Base-by-base conservation (phyloP, 2,797 vertebrate genomes). In the Myotis findleyi region DNA sequence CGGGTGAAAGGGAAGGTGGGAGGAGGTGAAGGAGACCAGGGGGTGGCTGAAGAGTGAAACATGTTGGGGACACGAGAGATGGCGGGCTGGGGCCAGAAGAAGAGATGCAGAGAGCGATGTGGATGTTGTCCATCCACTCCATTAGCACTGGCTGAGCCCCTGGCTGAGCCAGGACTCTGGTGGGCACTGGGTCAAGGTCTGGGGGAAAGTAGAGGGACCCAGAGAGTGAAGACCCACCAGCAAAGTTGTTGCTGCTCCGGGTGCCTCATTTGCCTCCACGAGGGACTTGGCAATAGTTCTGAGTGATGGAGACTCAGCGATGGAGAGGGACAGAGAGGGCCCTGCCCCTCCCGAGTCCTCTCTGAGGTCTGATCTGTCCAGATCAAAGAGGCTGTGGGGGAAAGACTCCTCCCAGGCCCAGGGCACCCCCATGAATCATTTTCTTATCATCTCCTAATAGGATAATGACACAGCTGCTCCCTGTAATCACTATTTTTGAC, bases 401-500 rank as follows among this genome's bases (percentile, higher is more conserved):
- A 83, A 66, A 86, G 71, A 55, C 27, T 69, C 68, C 55, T 95
- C 92, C 82, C 55, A 87, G 81, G 49, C 80, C 11, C 33, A 53
- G 77, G 71, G 51, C 33, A 62, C 13, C 57, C 66, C 73, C 49
- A 1, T 93, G 95, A 97, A 80, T 96, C 91, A 95, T 59, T 80
- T 91, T 94, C 87, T 96, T 95, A 95, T 95, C 86, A 73, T 44
- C 77, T 87, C 33, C 55, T 92, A 59, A 66, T 88, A 72, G 57
- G 82, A n/a, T 96, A 94, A 96, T 96, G 89, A 95, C 85, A 91
- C 2, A 62, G 20, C 68, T 82, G 33, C 21, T 21, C 53, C 7
- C 25, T 75, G 77, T 96, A 97, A 97, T 95, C 93, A 96, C 71
- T 93, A 75, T 90, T 96, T 97, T 95, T 9, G 2, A 91, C 84